Conservation (phyloP, 2,797 vertebrate species). For the Leptoclinus maculatus region DNA sequence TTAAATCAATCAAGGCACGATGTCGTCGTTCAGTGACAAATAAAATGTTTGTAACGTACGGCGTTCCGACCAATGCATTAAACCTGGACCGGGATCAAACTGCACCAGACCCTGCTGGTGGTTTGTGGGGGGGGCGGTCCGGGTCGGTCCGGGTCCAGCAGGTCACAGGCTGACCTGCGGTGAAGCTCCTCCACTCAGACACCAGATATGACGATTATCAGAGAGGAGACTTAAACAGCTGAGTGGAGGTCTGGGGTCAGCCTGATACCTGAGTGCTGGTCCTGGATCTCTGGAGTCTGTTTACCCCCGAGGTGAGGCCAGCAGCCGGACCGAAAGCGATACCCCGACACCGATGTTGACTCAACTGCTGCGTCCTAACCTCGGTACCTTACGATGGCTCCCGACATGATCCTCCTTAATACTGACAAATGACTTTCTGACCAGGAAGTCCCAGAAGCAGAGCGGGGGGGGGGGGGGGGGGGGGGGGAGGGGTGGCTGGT, state of each 20-base stretch:
- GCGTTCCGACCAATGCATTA: no score
- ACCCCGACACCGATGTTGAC: conserved; percentile 80
- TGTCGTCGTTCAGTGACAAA: no score
- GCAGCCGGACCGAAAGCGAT: conserved; percentile 80
- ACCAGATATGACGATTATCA: conserved; percentile 24
- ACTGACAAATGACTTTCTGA: conserved; percentile 86
- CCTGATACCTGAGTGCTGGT: conserved; percentile 72
- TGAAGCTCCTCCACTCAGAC: conserved; percentile 38
- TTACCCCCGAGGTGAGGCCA: conserved; percentile 75
- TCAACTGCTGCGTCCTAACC: conserved; percentile 85
- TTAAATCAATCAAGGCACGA: no score
- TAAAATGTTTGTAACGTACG: no score
- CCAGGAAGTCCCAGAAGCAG: conserved; percentile 70
- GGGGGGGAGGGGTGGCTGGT: neutral
- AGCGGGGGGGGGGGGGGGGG: neutral
- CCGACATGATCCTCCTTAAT: conserved; percentile 86
- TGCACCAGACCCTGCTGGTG: neutral
- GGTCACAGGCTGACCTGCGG: conserved; percentile 39
- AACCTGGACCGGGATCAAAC: neutral
- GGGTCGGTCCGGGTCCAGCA: neutral
- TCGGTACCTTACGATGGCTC: conserved; percentile 77
- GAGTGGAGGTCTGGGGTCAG: neutral
- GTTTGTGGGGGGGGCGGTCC: neutral
- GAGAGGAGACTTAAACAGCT: conserved; percentile 42
- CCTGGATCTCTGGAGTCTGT: conserved; percentile 49